A percentile compares a stretch with the other conserved stretches of the same genome.
These are phyloP conservation scores for Hydractinia symbiolongicarpus DNA, from an alignment of 30 jellyfish, hydroid and myxozoan genomes.

Conservation along the genomic window DNA sequence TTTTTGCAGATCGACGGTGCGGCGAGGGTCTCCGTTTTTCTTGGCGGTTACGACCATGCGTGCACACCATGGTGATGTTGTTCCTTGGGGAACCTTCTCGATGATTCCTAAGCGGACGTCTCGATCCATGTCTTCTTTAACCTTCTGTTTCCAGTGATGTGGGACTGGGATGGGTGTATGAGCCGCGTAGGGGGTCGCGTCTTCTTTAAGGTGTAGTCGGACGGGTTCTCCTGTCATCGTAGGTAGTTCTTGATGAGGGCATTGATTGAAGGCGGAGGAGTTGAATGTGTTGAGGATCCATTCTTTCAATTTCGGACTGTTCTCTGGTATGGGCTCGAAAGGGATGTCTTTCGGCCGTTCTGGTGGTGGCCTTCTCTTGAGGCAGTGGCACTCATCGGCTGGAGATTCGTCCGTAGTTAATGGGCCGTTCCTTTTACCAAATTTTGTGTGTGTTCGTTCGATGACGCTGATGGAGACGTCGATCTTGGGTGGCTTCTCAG, in stretches of 20 bases:
- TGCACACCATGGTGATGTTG: conserved; percentile 38
- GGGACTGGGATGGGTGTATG: conserved; percentile 35
- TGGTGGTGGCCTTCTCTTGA: conserved; percentile 3
- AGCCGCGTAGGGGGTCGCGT: conserved; percentile 20
- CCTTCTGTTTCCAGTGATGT: conserved; percentile 42
- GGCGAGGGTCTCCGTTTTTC: conserved; percentile 38
- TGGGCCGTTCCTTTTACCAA: no score
- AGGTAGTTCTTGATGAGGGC: conserved; percentile 22
- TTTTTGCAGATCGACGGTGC: conserved; percentile 42
- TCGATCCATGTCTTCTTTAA: conserved; percentile 29
- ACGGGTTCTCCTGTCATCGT: conserved; percentile 24
- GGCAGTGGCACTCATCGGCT: conserved; percentile 17
- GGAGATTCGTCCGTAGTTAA: neutral
- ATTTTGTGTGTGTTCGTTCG: no score
- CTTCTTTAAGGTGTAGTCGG: neutral
- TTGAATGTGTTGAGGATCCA: conserved; percentile 13
- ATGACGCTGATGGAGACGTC: neutral
- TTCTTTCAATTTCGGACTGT: neutral
- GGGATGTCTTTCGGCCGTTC: neutral
- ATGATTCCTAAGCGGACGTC: conserved; percentile 33
- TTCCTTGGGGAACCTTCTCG: conserved; percentile 53
- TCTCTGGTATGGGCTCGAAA: conserved; percentile 17
- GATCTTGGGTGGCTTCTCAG: neutral
- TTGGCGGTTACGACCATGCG: conserved; percentile 47
- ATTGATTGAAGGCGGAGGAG: conserved; percentile 16